Evolutionary conservation across 2,797 vertebrate species (phyloP), one percentile per base, ranked within the genome.

Genomic region (Peromyscus attwateri): DNA sequence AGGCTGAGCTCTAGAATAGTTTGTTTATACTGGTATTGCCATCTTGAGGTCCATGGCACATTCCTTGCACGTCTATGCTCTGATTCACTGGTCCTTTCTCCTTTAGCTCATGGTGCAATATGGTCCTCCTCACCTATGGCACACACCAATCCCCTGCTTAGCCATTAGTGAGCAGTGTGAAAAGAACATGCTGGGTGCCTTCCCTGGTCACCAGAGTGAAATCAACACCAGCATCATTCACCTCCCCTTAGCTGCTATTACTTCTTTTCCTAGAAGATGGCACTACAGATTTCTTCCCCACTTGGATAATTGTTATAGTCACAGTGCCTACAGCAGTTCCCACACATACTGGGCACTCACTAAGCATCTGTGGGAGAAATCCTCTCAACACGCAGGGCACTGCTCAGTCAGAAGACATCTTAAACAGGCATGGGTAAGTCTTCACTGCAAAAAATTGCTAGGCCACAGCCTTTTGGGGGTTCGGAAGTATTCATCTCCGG

Each of bases 361-460:
- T n/a, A 89, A 84, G 81, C 68, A 46, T 13, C 70, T 93, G 55
- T 57, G 88, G 55, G 94, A 91, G 40, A 92, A 91, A 68, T 68
- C 43, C 11, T 31, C 77, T 89, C 64, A 95, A 77, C 23, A 81
- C 92, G 64, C 34, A 82, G 87, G 75, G 6, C 75, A 34, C 46
- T 81, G 29, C 34, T 96, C 14, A 83, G 23, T 25, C 82, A 92
- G 52, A 80, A 84, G 55, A 90, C 34, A 77, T 43, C 68, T 57
- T 37, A 85, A 91, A 73, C 29, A 31, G 66, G 27, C 23, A 66
- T 82, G 79, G 34, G 9, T 43, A 43, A 89, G 10, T 49, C 40
- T 52, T 87, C 17, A 49, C 40, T 76, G 25, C 17, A 84, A 64
- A 85, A 17, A 0, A 34, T 49, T 92, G 55, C 37, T 43, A 43